Evolutionary conservation across 2,113 vertebrate genomes (phyloP).

Genomic region (Vimba vimba): DNA sequence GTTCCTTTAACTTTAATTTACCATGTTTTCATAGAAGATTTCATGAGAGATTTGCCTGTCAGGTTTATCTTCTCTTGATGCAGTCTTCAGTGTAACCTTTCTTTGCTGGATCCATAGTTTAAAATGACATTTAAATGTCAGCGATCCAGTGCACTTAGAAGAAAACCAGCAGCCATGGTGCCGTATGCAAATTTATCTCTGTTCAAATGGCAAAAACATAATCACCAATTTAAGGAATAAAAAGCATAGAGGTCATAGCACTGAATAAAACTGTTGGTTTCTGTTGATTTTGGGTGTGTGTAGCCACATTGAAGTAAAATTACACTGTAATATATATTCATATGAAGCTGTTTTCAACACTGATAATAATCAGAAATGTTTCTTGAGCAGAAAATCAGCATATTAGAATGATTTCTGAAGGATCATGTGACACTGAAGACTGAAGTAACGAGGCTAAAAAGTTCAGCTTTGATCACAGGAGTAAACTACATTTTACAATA

Average conservation of each 20-base stretch:
- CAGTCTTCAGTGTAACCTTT: slow-evolving; percentile 29
- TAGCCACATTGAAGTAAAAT: neutral
- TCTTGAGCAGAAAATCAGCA: neutral
- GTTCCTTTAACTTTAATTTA: neutral
- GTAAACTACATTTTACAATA: neutral
- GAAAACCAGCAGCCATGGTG: neutral
- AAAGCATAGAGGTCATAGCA: neutral
- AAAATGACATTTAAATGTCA: slow-evolving; percentile 55
- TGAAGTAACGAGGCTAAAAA: neutral
- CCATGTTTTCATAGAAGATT: neutral
- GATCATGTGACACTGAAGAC: neutral
- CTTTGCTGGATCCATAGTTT: neutral
- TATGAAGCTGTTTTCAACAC: neutral
- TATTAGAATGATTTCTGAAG: neutral
- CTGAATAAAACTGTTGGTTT: neutral
- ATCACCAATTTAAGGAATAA: neutral
- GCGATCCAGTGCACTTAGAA: neutral
- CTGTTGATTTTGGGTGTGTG: neutral
- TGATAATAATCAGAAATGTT: neutral
- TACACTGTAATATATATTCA: neutral
- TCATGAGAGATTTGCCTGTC: neutral
- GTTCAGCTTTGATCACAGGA: neutral
- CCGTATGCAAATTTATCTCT: neutral
- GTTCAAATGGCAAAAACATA: neutral
- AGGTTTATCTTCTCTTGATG: neutral